Base-by-base conservation (phyloP, 2,888 invertebrate species). In the Adelognathus sp. region DNA sequence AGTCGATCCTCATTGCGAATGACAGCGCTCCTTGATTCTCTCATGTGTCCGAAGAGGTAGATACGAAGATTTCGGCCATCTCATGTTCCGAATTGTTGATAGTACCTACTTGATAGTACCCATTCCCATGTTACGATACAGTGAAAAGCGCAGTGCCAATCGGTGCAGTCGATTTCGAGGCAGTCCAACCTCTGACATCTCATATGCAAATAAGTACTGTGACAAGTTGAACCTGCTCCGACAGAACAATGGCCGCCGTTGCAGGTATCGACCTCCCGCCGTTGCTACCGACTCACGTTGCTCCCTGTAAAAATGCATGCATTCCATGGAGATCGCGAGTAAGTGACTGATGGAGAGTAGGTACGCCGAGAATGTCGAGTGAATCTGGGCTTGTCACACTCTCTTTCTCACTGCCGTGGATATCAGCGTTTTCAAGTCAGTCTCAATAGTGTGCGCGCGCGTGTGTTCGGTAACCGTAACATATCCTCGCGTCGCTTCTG, bases 231-330 rank as follows among this genome's bases (percentile, higher is more conserved):
- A 24, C 29, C 18, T 39, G 11, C 46, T 29, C 46, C 3, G 11
- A 6, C 21, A 33, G 46, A 46, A 64, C 64, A 64, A 64, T 64
- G 67, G 41, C 46, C 50, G 33, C 21, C n/a, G n/a, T 33, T 14
- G 33, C 21, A 5, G 33, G 50, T 31, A 64, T 50, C 64, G 64
- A 41, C 39, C 52, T 52, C 16, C 14, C 27, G 36, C 14, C 27
- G 24, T 18, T 16, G 16, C 5, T n/a, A 3, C 3, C 50, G 50
- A n/a, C 14, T 27, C 56, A 56, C 29, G 39, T 67, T 16, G n/a
- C 21, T 29, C 27, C n/a, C 7, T 21, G 14, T 14, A 29, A 56
- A 54, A 31, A 41, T 56, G 18, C 54, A 54, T 31, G 18, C 46
- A 33, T 64, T 50, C 24, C 50, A 33, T n/a, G 14, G 21, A 24